phyloP scores from a whole-genome alignment of 2,113 vertebrate genomes.

The Kobus ellipsiprymnus region DNA sequence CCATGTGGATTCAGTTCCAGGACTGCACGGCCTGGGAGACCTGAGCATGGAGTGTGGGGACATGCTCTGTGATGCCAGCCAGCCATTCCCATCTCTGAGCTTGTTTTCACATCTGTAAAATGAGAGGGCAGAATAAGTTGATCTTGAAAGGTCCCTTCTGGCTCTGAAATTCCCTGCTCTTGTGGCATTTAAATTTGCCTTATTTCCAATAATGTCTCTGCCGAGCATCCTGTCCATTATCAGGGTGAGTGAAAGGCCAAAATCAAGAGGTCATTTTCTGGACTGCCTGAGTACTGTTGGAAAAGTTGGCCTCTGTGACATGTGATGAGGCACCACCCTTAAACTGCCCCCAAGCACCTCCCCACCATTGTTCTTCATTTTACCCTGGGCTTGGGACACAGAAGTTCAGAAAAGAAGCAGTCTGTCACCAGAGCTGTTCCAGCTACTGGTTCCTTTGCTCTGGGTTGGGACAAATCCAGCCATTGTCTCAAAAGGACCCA shows the following conservation, averaged over 20 bases:
- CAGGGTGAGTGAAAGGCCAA: background rate
- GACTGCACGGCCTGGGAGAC: background rate
- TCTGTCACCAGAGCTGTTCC: background rate
- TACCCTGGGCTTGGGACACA: background rate
- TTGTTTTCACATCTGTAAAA: background rate
- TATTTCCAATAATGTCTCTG: background rate
- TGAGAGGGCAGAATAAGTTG: background rate
- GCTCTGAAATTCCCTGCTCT: background rate
- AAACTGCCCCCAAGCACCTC: background rate
- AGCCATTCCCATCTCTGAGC: background rate
- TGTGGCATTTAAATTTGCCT: background rate
- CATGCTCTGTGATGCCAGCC: background rate
- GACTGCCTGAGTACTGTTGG: background rate
- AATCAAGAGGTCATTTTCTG: background rate
- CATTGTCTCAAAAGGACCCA: background rate
- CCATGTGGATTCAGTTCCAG: background rate
- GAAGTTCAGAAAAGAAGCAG: background rate
- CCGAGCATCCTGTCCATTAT: background rate
- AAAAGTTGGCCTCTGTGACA: background rate
- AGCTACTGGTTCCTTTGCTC: background rate
- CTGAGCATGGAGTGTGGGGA: background rate
- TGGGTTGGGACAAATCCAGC: background rate
- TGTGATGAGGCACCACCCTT: too few relatives aligned
- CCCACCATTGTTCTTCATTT: background rate
- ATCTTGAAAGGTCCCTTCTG: background rate